Conservation (phyloP, 2,797 vertebrate species). For the Lemur catta region DNA sequence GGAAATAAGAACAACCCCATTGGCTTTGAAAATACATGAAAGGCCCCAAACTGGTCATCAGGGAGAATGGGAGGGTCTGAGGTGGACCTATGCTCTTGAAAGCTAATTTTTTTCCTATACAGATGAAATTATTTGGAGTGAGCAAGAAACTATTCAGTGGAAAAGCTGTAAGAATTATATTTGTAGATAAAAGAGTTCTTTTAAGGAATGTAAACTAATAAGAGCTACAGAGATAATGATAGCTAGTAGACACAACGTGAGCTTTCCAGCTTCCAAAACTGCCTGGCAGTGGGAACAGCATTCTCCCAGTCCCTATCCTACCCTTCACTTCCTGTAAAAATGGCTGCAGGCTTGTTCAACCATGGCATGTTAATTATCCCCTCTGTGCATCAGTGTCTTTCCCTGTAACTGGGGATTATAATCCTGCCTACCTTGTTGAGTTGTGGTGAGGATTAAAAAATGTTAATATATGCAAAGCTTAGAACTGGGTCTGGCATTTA, state of each 20-base stretch:
- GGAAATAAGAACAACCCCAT: not conserved
- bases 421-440: not conserved
- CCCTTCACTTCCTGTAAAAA: not conserved
- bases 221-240: not conserved
- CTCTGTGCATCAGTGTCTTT: not conserved
- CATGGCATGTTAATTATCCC: not conserved
- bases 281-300: not conserved
- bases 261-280: slow-evolving; percentile 29
- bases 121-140: slow-evolving; percentile 11
- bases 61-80: not conserved
- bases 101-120: not conserved
- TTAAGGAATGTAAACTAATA: not conserved
- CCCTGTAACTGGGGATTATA: not conserved
- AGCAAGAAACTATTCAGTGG: not conserved
- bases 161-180: not conserved
- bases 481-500: not conserved
- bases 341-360: not conserved
- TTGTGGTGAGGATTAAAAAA: not conserved
- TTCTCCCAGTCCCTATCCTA: not conserved
- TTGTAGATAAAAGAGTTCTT: slow-evolving; percentile 34
- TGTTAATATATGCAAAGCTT: not conserved
- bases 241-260: not conserved
- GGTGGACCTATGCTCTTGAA: not conserved
- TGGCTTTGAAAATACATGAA: not conserved
- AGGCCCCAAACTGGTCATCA: not conserved